Percentiles rank a stretch among this genome's conserved stretches.
These are phyloP conservation scores for Cheilosia scutellata DNA, from an alignment of 2,888 invertebrate species.

Conservation along the genomic window DNA sequence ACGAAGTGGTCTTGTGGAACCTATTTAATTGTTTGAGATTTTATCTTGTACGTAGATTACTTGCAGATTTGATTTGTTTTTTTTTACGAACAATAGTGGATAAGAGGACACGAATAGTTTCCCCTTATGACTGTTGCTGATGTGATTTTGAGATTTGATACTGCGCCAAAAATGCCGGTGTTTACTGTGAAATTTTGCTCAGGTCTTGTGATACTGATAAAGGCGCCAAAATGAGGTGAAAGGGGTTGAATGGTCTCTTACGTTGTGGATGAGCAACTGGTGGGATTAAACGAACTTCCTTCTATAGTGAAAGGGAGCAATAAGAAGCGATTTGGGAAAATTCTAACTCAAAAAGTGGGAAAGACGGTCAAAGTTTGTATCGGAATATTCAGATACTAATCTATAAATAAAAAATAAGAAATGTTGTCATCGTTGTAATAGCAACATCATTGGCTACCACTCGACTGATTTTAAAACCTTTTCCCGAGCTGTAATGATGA, in stretches of 20 bases:
- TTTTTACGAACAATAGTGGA: neutral
- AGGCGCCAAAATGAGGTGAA: neutral
- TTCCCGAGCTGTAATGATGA: no score
- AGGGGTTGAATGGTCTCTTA: no score
- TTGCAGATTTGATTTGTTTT: slow-evolving; percentile 21
- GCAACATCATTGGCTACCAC: no score
- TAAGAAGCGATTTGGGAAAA: no score
- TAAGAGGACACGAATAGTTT: neutral
- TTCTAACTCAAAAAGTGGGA: no score
- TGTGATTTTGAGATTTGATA: neutral
- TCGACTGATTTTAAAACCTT: no score
- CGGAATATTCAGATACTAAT: no score
- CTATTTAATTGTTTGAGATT: slow-evolving; percentile 62
- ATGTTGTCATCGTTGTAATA: no score
- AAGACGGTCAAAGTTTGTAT: no score
- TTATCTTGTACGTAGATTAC: slow-evolving; percentile 19
- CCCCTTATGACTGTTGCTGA: neutral
- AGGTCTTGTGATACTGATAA: neutral
- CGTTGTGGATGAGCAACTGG: neutral
- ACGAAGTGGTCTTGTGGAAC: slow-evolving; percentile 50
- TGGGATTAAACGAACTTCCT: neutral
- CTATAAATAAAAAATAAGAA: no score
- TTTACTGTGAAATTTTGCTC: neutral
- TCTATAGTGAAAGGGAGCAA: no score
- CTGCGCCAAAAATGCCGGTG: neutral